Percentiles rank a stretch among this genome's conserved stretches.
These are phyloP conservation scores for Nemurella pictetii DNA, from an alignment of 2,888 invertebrate genomes.

Conservation along the genomic window DNA sequence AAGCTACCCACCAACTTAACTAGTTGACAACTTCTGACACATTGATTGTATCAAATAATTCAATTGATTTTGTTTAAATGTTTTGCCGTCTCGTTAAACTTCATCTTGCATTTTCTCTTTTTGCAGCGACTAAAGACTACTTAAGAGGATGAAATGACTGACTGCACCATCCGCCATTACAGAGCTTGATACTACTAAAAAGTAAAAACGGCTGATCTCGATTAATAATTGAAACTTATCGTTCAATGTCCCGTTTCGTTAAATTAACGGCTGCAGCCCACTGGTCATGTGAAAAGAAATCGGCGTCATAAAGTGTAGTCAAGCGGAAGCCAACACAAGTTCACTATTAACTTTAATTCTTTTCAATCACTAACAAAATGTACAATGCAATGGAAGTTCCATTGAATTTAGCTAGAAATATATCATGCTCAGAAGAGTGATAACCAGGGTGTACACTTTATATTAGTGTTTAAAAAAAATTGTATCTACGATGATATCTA, in stretches of 20 bases:
- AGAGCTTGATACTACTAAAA: neutral
- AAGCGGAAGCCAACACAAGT: neutral
- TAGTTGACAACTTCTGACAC: too few species aligned
- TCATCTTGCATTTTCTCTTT: neutral
- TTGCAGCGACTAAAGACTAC: neutral
- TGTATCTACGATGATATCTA: neutral
- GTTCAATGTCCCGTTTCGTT: neutral
- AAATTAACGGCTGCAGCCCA: neutral
- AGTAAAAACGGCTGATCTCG: neutral
- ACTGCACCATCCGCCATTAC: neutral
- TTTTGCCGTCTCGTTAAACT: too few species aligned
- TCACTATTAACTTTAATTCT: neutral
- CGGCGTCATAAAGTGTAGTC: neutral
- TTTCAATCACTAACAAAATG: neutral
- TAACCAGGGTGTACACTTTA: neutral
- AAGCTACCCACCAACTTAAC: too few species aligned
- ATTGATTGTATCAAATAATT: too few species aligned
- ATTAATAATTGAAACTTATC: neutral
- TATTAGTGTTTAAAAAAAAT: neutral
- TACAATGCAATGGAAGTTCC: neutral
- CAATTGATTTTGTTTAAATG: too few species aligned
- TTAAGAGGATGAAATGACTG: neutral
- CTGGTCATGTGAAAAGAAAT: neutral
- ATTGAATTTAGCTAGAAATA: neutral
- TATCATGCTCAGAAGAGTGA: neutral